phyloP scores from a whole-genome alignment of 2,888 invertebrate species.

The Epinotia demarniana region DNA sequence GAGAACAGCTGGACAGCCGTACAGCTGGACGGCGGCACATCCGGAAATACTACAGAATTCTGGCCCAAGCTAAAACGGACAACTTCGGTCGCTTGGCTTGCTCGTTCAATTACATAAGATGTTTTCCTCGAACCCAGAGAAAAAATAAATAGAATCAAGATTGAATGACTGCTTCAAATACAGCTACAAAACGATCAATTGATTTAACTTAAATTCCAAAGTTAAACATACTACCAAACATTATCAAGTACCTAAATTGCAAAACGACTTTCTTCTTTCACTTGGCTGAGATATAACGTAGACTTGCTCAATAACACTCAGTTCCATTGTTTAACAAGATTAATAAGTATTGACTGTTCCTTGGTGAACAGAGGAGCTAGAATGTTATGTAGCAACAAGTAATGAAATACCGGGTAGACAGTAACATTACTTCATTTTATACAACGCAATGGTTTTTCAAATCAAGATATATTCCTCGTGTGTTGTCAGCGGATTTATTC shows the following conservation, averaged over 20 bases:
- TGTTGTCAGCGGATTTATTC: background rate
- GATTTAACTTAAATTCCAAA: too few relatives aligned
- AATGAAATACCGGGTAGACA: slow-evolving; percentile 25
- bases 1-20: too few relatives aligned
- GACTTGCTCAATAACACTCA: slow-evolving; percentile 18
- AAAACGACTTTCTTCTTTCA: background rate
- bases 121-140: too few relatives aligned
- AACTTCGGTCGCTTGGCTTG: too few relatives aligned
- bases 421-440: slow-evolving; percentile 1
- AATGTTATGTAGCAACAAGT: slow-evolving; percentile 3
- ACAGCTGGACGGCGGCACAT: too few relatives aligned
- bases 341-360: slow-evolving; percentile 15
- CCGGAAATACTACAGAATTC: too few relatives aligned
- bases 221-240: background rate
- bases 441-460: background rate
- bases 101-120: too few relatives aligned
- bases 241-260: background rate
- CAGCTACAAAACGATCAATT: too few relatives aligned
- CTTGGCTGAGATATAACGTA: background rate
- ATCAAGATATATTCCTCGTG: background rate
- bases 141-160: too few relatives aligned
- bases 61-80: too few relatives aligned
- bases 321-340: slow-evolving; percentile 5
- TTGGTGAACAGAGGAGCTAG: background rate
- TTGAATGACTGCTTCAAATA: too few relatives aligned